Percentiles rank a stretch among this genome's conserved stretches.
These are phyloP conservation scores for Scaptomyza reducta DNA, from an alignment of 2,888 invertebrate genomes.

Conservation along the genomic window DNA sequence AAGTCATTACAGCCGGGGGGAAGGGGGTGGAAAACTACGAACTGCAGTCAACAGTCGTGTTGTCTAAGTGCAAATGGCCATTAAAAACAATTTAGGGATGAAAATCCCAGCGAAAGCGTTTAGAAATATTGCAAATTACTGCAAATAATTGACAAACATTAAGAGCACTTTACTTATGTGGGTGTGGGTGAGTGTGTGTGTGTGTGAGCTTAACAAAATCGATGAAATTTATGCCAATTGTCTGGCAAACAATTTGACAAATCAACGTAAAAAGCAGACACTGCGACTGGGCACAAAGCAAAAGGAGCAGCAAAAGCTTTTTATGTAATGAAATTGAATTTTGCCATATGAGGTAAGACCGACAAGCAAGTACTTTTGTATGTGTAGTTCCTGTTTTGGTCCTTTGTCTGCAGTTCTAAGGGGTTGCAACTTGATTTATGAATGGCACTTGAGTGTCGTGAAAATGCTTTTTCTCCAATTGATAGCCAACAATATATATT, in stretches of 20 bases:
- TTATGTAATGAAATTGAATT: conserved; percentile 74
- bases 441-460: conserved; percentile 53
- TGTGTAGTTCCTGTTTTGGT: neutral
- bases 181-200: conserved; percentile 28
- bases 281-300: too few relatives aligned
- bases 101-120: conserved; percentile 57
- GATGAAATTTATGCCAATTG: conserved; percentile 51
- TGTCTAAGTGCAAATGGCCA: conserved; percentile 77
- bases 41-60: conserved; percentile 44
- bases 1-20: conserved; percentile 57
- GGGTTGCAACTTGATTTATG: conserved; percentile 76
- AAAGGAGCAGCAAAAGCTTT: conserved; percentile 60
- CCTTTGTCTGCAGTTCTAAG: conserved; percentile 13
- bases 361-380: conserved; percentile 13
- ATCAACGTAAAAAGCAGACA: conserved; percentile 37
- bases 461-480: conserved; percentile 64
- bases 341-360: conserved; percentile 39
- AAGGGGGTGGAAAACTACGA: neutral
- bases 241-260: conserved; percentile 52
- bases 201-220: conserved; percentile 30
- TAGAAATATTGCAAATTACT: conserved; percentile 80
- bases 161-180: conserved; percentile 45
- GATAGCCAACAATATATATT: conserved; percentile 65
- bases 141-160: conserved; percentile 79
- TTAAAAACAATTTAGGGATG: conserved; percentile 74